Percentiles rank a stretch among this genome's conserved stretches.
Evolutionary conservation across 2,113 vertebrate species (phyloP).

Genomic region (Oncorhynchus kisutch): DNA sequence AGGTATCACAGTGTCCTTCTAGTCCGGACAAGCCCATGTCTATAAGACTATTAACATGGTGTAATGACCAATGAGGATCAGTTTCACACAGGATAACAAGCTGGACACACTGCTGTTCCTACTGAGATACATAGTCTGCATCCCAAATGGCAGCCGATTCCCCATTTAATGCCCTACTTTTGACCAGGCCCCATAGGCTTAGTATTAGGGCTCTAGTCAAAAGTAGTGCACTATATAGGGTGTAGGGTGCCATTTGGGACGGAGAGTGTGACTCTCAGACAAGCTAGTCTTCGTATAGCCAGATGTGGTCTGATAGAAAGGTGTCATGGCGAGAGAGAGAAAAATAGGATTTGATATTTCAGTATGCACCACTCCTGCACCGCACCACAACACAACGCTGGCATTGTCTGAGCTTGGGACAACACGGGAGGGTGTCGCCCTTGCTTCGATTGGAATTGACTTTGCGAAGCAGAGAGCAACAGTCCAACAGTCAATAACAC

Average conservation of each 20-base stretch:
- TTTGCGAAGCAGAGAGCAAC: slow-evolving; percentile 58
- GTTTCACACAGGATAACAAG: slow-evolving; percentile 54
- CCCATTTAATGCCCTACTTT: too few species aligned
- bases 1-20: slow-evolving; percentile 30
- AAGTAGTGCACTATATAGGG: too few species aligned
- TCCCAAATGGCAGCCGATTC: too few species aligned
- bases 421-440: slow-evolving; percentile 44
- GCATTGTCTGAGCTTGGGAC: slow-evolving; percentile 50
- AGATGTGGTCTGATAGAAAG: slow-evolving; percentile 61
- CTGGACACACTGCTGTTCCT: too few species aligned
- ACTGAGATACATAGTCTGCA: background rate
- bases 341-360: slow-evolving; percentile 43
- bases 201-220: too few species aligned
- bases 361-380: slow-evolving; percentile 34
- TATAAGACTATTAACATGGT: slow-evolving; percentile 54
- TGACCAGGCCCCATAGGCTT: too few species aligned
- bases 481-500: slow-evolving; percentile 66
- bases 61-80: slow-evolving; percentile 65
- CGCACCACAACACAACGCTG: slow-evolving; percentile 31
- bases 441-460: slow-evolving; percentile 70
- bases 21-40: slow-evolving; percentile 57
- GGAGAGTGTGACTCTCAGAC: slow-evolving; percentile 26
- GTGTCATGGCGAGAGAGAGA: slow-evolving; percentile 43
- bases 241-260: background rate
- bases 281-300: slow-evolving; percentile 18